Conservation (phyloP, 2,888 invertebrate genomes). For the Aleiodes alternator region DNA sequence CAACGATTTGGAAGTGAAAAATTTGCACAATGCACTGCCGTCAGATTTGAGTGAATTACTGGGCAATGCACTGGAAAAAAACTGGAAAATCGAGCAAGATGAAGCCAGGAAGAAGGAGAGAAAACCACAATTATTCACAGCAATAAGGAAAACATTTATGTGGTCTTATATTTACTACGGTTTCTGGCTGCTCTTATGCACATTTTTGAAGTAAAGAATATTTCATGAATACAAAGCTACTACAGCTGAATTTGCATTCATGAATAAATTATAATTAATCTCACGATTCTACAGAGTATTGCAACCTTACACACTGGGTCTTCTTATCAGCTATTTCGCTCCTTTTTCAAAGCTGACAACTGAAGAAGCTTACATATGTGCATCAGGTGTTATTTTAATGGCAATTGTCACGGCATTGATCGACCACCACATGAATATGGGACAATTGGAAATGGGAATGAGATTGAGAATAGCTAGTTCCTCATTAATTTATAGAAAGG, state of each 20-base stretch:
- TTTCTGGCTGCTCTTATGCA: conserved; percentile 78
- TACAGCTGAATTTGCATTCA: background rate
- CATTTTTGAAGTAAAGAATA: conserved; percentile 77
- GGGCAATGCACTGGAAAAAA: conserved; percentile 81
- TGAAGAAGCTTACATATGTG: no score
- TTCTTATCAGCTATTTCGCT: no score
- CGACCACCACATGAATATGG: no score
- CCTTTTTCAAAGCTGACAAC: no score
- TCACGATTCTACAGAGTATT: no score
- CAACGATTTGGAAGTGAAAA: conserved; percentile 80
- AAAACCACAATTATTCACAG: conserved; percentile 79
- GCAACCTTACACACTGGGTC: no score
- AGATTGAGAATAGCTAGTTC: no score
- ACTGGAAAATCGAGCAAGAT: conserved; percentile 80
- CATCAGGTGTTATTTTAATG: no score
- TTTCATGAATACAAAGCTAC: background rate
- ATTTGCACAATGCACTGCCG: conserved; percentile 81
- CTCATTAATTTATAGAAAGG: no score
- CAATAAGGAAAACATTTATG: conserved; percentile 80
- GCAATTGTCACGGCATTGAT: no score
- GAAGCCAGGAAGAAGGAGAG: conserved; percentile 76
- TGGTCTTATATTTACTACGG: conserved; percentile 80
- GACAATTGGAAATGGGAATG: no score
- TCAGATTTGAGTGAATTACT: conserved; percentile 81
- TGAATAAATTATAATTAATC: no score